phyloP scores from a whole-genome alignment of 2,888 invertebrate species.

The Ichneumoninae sp. region DNA sequence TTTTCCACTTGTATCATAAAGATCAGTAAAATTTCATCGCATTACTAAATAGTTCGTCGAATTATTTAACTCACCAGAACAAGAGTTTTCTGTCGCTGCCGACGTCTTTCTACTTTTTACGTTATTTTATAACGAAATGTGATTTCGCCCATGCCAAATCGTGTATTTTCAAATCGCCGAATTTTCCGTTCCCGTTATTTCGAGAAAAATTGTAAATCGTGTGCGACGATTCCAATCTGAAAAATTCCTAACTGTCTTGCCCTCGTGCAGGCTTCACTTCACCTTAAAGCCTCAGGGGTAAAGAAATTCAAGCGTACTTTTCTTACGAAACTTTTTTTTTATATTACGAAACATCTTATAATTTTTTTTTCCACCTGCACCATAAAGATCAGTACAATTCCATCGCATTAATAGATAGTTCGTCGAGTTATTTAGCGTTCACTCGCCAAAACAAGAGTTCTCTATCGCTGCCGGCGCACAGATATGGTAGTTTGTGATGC shows the following conservation, averaged over 20 bases:
- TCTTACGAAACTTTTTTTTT: neutral
- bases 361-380: neutral
- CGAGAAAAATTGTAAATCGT: too few relatives aligned
- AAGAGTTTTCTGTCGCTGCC: conserved; percentile 87
- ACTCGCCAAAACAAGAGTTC: conserved; percentile 88
- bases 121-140: too few relatives aligned
- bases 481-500: conserved; percentile 87
- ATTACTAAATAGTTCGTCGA: neutral
- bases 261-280: too few relatives aligned
- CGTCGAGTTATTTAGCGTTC: conserved; percentile 79
- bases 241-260: too few relatives aligned
- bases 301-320: neutral
- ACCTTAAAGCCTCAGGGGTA: neutral
- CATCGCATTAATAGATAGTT: neutral
- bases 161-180: too few relatives aligned
- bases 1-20: neutral
- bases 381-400: conserved; percentile 10
- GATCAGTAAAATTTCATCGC: conserved; percentile 10
- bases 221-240: too few relatives aligned
- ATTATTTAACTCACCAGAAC: conserved; percentile 86
- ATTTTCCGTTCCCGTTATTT: too few relatives aligned
- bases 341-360: neutral
- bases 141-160: conserved; percentile 73
- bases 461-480: conserved; percentile 87
- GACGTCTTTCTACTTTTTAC: conserved; percentile 72